phyloP scores from a whole-genome alignment of 2,113 vertebrate species.

The Columba janthina region DNA sequence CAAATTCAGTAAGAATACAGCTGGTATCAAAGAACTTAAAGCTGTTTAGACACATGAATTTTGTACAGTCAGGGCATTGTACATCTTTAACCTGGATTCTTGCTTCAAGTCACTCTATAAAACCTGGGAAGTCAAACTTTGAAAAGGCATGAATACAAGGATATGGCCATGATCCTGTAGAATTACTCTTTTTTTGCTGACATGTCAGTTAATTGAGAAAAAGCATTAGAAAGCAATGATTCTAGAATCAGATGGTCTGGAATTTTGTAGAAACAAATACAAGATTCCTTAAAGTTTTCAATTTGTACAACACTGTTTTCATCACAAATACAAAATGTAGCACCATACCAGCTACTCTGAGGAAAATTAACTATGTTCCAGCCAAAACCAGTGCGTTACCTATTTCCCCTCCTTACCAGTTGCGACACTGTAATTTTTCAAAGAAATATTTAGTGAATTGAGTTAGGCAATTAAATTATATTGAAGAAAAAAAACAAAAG shows the following conservation, averaged over 20 bases:
- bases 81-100: not conserved
- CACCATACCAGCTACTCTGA: not conserved
- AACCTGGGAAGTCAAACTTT: not conserved
- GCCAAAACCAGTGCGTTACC: not conserved
- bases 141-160: not conserved
- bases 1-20: not conserved
- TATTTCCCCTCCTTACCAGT: accelerated
- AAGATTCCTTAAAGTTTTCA: not conserved
- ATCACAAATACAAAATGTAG: not conserved
- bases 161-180: not conserved
- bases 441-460: not conserved
- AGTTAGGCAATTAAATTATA: not conserved
- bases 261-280: not conserved
- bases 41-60: not conserved
- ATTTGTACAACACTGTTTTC: not conserved
- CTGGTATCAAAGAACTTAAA: not conserved
- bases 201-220: not conserved
- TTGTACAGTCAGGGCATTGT: not conserved
- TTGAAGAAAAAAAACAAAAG: not conserved
- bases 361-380: not conserved
- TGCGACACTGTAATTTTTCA: not conserved
- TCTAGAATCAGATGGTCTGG: not conserved
- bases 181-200: not conserved
- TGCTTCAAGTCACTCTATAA: not conserved
- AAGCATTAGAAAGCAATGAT: not conserved